Conservation (phyloP, 2,113 vertebrate species). For the Oryzias woworae region DNA sequence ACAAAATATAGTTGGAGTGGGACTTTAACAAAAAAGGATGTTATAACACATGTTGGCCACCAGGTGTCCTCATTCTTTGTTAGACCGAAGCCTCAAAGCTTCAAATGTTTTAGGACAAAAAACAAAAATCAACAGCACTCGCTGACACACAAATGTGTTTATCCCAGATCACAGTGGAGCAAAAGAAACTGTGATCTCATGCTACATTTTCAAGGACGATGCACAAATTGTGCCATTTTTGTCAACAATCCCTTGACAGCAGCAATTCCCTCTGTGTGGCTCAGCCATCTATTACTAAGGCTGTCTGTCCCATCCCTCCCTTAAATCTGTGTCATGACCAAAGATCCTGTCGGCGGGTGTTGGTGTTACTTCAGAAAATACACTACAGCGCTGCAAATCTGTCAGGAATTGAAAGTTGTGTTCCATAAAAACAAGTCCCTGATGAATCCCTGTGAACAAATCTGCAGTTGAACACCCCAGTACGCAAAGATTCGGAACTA, state of each 20-base stretch:
- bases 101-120: slow-evolving; percentile 2
- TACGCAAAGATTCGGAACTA: no score
- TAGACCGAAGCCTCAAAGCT: no score
- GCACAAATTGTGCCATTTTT: slow-evolving; percentile 60
- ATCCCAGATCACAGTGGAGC: slow-evolving; percentile 39
- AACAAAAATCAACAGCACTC: slow-evolving; percentile 6
- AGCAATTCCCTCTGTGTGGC: slow-evolving; percentile 29
- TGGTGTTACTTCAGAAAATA: slow-evolving; percentile 60
- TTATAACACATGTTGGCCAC: no score
- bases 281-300: slow-evolving; percentile 37
- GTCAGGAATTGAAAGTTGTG: slow-evolving; percentile 17
- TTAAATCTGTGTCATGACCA: slow-evolving; percentile 61
- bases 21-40: no score
- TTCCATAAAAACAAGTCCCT: slow-evolving; percentile 22
- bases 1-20: no score
- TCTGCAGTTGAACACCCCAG: no score
- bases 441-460: background rate
- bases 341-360: slow-evolving; percentile 59
- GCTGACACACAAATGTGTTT: slow-evolving; percentile 34
- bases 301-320: slow-evolving; percentile 47
- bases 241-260: slow-evolving; percentile 53
- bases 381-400: slow-evolving; percentile 34
- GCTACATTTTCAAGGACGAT: slow-evolving; percentile 64
- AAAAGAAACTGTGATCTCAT: slow-evolving; percentile 23
- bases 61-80: no score